Conservation (phyloP, 1,140 invertebrate species). For the Sesamia nonagrioides region DNA sequence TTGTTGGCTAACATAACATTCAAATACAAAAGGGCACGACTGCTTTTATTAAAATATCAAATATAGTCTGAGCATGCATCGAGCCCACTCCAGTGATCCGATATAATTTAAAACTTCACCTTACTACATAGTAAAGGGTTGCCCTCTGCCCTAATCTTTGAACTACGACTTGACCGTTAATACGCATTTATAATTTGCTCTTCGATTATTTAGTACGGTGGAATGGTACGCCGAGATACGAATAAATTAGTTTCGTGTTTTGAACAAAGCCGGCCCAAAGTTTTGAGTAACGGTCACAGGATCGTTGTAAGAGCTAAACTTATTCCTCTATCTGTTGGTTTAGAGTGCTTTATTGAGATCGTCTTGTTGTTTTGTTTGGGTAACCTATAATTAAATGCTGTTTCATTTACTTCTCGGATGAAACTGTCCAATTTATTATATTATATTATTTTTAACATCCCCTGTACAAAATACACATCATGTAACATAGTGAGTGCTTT, state of each 20-base stretch:
- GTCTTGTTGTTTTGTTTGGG: conserved; percentile 67
- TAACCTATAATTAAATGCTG: conserved; percentile 57
- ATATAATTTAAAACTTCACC: conserved; percentile 84
- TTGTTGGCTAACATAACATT: conserved; percentile 25
- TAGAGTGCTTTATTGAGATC: conserved; percentile 62
- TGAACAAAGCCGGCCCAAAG: conserved; percentile 78
- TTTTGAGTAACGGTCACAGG: conserved; percentile 82
- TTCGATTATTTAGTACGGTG: conserved; percentile 84
- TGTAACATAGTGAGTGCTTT: too few relatives aligned
- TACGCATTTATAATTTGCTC: conserved; percentile 87
- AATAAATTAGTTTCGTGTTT: conserved; percentile 87
- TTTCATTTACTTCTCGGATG: conserved; percentile 34
- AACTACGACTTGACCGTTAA: conserved; percentile 87
- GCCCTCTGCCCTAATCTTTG: conserved; percentile 86
- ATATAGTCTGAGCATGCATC: conserved; percentile 77
- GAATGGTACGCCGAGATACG: conserved; percentile 78
- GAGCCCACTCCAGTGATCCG: conserved; percentile 67
- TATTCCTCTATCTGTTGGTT: conserved; percentile 69
- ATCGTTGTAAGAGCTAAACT: conserved; percentile 77
- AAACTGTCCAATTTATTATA: conserved; percentile 6
- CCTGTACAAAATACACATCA: too few relatives aligned
- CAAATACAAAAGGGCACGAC: conserved; percentile 18
- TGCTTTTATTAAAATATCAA: conserved; percentile 77
- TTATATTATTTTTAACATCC: too few relatives aligned
- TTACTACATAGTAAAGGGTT: conserved; percentile 81